Percentiles rank a stretch among this genome's conserved stretches.
phyloP scores from a whole-genome alignment of 2,888 invertebrate species.

The Clitarchus hookeri region DNA sequence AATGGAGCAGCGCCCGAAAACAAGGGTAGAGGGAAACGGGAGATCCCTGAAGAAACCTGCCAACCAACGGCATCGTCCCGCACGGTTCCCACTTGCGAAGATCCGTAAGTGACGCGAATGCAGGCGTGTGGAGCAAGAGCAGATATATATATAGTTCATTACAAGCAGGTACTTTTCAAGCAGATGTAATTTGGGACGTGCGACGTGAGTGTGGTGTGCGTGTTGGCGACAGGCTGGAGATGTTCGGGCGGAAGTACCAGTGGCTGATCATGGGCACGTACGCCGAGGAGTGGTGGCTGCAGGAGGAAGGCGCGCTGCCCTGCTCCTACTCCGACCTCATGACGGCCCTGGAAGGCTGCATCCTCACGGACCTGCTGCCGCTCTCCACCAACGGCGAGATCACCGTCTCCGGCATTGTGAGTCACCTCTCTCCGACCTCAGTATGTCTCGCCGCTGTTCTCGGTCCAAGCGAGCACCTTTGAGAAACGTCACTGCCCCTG shows the following conservation, averaged over 20 bases:
- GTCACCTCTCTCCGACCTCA: conserved; percentile 52
- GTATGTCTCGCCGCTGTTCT: too few relatives aligned
- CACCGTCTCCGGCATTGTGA: conserved; percentile 88
- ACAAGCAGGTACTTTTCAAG: too few relatives aligned
- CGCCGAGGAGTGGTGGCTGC: conserved; percentile 74
- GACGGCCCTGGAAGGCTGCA: conserved; percentile 82
- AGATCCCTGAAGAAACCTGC: too few relatives aligned
- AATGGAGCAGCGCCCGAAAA: too few relatives aligned
- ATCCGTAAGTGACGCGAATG: too few relatives aligned
- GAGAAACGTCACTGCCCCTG: too few relatives aligned
- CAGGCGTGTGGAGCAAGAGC: too few relatives aligned
- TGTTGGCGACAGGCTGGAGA: conserved; percentile 64
- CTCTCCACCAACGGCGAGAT: conserved; percentile 84
- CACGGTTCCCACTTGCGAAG: too few relatives aligned
- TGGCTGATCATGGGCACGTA: conserved; percentile 94
- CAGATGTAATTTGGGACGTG: not conserved
- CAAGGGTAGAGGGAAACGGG: too few relatives aligned
- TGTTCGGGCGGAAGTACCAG: conserved; percentile 92
- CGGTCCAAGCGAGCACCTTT: too few relatives aligned
- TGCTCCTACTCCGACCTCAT: conserved; percentile 76
- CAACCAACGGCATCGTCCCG: too few relatives aligned
- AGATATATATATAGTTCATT: too few relatives aligned
- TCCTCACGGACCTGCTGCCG: conserved; percentile 85
- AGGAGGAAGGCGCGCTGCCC: conserved; percentile 61
- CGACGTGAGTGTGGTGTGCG: not conserved